Evolutionary conservation across 2,888 invertebrate species (phyloP), one percentile per base, ranked within the genome.

Genomic region (Dioctria linearis): DNA sequence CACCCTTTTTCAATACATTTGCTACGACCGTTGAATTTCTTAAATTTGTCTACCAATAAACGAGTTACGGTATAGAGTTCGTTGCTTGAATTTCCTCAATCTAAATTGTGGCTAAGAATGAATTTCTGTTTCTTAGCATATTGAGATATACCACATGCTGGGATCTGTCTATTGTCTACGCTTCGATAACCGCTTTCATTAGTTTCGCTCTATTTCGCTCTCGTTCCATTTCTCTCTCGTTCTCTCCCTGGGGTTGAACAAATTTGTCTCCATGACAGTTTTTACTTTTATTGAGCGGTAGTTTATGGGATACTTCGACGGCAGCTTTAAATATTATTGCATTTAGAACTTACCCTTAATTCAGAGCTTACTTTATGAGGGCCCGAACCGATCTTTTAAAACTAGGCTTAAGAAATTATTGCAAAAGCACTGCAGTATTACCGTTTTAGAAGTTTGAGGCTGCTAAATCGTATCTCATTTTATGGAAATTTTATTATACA

Each of bases 221-320:
- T 25, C 25, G 25, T 0, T 25, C 25, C 2, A 25, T 25, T 25
- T 25, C 25, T 25, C 25, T 25, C 25, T 25, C 25, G 25, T 25
- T 25, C 25, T 25, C 61, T 4, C 39, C 3, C 61, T 61, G 5
- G 76, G 76, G 63, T 49, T 13, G 63, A 25, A 25, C 25, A 76
- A 75, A 76, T 76, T 76, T 76, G 76, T 63, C 76, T 76, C 63
- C 63, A 61, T 76, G 63, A 63, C 76, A 76, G 76, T 76, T 76
- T 76, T 76, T 76, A 76, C 76, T 78, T 78, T 78, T 51, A 40
- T 65, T 66, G 66, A 79, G 69, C 69, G 69, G 59, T 69, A 67
- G 69, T 69, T 79, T 79, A 79, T 79, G 67, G 69, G 43, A 37
- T 61, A 79, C 69, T 79, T 69, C 57, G 39, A 25, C 25, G 25